Evolutionary conservation across 2,888 invertebrate species (phyloP).

Genomic region (Ecliptopera silaceata): DNA sequence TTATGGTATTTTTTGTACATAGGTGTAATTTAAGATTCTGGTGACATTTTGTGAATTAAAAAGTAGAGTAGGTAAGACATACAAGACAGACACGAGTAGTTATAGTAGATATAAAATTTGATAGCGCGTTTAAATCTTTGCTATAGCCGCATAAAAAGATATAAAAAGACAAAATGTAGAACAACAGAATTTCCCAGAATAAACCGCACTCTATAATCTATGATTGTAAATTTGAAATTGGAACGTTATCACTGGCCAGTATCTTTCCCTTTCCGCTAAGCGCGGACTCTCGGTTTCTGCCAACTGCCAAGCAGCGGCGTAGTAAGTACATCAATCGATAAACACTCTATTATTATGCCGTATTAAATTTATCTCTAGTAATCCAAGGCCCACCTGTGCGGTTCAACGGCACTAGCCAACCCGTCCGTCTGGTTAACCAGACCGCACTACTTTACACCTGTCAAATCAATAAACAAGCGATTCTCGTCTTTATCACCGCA

Average conservation of each 20-base stretch:
- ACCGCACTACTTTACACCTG: conserved; percentile 68
- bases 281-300: conserved; percentile 54
- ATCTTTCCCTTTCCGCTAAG: conserved; percentile 39
- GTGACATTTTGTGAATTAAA: too few species aligned
- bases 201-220: not conserved
- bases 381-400: conserved; percentile 77
- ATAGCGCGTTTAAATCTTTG: conserved; percentile 20
- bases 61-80: too few species aligned
- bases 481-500: conserved; percentile 56
- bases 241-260: conserved; percentile 23
- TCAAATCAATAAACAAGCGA: conserved; percentile 57
- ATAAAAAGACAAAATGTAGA: not conserved
- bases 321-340: conserved; percentile 53
- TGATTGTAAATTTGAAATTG: conserved; percentile 14
- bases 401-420: conserved; percentile 78
- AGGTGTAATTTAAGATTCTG: too few species aligned
- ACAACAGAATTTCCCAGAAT: not conserved
- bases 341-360: conserved; percentile 69
- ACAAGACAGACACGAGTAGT: too few species aligned
- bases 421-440: conserved; percentile 73
- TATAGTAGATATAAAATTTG: not conserved
- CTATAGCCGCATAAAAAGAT: not conserved
- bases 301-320: conserved; percentile 37
- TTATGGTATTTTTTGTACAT: too few species aligned
- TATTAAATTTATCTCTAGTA: conserved; percentile 77